A percentile compares a stretch with the other conserved stretches of the same genome.
phyloP scores from a whole-genome alignment of 2,113 vertebrate species.

The Thalassoma bifasciatum region DNA sequence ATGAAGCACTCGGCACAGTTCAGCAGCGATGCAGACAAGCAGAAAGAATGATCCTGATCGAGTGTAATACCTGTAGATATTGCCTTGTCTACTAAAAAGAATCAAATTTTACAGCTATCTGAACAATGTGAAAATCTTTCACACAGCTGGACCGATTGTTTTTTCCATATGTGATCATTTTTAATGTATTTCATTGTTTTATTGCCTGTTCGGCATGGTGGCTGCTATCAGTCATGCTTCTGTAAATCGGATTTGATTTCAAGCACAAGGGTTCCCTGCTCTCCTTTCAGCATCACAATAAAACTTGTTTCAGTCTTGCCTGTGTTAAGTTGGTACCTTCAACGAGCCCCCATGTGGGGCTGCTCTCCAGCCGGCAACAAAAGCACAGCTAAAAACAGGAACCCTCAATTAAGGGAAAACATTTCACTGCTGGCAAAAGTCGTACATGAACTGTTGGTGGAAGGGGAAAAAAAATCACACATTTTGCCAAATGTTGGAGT shows the following conservation, averaged over 20 bases:
- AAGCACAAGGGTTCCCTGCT: not conserved
- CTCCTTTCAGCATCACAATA: not conserved
- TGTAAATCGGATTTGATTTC: not conserved
- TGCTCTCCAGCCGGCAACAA: not conserved
- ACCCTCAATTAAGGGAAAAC: not conserved
- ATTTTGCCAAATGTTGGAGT: slow-evolving; percentile 2
- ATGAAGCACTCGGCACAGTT: slow-evolving; percentile 1
- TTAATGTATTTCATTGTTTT: not conserved
- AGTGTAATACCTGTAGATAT: slow-evolving; percentile 13
- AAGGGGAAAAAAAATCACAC: slow-evolving; percentile 8
- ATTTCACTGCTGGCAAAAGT: not conserved
- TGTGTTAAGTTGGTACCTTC: not conserved
- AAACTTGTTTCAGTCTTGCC: not conserved
- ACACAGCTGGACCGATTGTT: not conserved
- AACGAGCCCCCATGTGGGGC: not conserved
- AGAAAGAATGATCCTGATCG: slow-evolving; percentile 16
- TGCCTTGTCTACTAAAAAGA: not conserved
- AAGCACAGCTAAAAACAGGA: not conserved
- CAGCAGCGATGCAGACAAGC: slow-evolving; percentile 11
- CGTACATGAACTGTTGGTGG: not conserved
- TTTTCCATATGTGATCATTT: not conserved
- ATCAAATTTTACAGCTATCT: not conserved
- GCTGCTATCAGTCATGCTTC: not conserved
- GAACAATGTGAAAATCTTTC: slow-evolving; percentile 6
- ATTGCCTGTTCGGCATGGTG: not conserved